Base-by-base conservation (phyloP, 2,113 vertebrate species). In the Ciconia maguari region DNA sequence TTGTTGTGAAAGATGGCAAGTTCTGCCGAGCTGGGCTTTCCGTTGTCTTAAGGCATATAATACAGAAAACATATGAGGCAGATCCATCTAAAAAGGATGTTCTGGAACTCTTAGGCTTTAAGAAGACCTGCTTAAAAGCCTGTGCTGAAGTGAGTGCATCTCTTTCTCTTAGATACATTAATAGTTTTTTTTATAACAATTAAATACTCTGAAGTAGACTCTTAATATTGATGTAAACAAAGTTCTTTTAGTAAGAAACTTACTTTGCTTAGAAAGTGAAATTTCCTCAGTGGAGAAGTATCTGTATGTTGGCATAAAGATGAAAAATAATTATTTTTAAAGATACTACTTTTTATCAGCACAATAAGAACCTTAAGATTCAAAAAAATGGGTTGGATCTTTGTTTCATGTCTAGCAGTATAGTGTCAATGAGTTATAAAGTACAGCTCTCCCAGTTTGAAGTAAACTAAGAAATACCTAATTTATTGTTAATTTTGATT, bases 101-200 rank as follows among this genome's bases (percentile, higher is more conserved):
- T 70, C 87, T 98, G 77, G 98, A 98, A 57, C 98, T 99, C 76
- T 94, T 99, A 88, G 99, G 99, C 30, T 99, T 99, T 97, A 99
- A 99, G 98, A 99, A 99, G 98, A 99, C 99, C 32, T 99, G 99
- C 89, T 97, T 99, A 94, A 99, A 99, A 96, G 99, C 99, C 61
- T 99, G 99, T 97, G 99, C 99, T 64, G 99, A 99, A 98, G 99
- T 99, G 81, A 98, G 99, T 98, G 57, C 61, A 15, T 77, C 30
- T 65, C 34, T 78, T 46, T 96, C 51, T 92, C 27, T 89, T 81
- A 22, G 13, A 48, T 68, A 60, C 5, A 9, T 89, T 49, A 69
- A 57, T 11, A 30, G 7, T 4, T 34, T 80, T 94, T 74, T 79
- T 36, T 44, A 46, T 41, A 57, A 65, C 22, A 26, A n/a, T 57